A percentile compares a stretch with the other conserved stretches of the same genome.
phyloP scores from a whole-genome alignment of 2,113 vertebrate genomes.

The Vimba vimba region DNA sequence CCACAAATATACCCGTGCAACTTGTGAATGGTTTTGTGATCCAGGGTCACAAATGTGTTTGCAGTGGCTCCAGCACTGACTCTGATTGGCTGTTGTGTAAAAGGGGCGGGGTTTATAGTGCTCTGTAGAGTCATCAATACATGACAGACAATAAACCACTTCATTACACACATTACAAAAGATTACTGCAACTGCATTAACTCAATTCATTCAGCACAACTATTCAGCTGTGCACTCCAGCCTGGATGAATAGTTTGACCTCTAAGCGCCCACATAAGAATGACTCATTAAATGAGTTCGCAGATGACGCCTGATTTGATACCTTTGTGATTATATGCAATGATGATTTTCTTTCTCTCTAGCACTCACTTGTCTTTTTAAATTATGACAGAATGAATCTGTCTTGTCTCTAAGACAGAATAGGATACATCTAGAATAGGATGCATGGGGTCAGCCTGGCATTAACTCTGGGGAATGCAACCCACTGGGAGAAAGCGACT shows the following conservation, averaged over 20 bases:
- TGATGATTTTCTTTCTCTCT: not conserved
- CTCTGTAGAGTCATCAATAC: not conserved
- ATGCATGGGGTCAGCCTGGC: not conserved
- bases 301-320: not conserved
- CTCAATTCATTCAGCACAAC: not conserved
- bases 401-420: not conserved
- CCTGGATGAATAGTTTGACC: not conserved
- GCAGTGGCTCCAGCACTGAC: not conserved
- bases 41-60: not conserved
- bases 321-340: not conserved
- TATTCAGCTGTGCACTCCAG: not conserved
- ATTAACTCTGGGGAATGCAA: not conserved
- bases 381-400: not conserved
- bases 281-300: constrained; percentile 16
- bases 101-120: not conserved
- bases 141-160: not conserved
- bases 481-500: not conserved
- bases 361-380: not conserved
- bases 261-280: not conserved
- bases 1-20: too few species aligned
- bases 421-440: not conserved
- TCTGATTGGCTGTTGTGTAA: not conserved
- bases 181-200: not conserved
- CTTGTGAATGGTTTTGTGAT: too few species aligned
- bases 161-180: constrained; percentile 5